Conservation (phyloP, 2,113 vertebrate genomes). For the Octodon degus region DNA sequence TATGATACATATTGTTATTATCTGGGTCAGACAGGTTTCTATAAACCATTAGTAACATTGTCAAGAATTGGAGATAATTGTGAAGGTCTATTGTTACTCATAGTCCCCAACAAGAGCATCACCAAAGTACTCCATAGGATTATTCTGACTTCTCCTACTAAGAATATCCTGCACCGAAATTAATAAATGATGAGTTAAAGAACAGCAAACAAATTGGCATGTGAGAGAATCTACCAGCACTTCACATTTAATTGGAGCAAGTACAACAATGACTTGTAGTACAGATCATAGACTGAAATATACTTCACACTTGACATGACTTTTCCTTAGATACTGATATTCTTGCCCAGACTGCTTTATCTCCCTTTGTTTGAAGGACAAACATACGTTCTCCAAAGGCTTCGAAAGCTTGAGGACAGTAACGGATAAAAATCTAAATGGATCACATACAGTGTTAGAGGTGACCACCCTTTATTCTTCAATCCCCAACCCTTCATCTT, state of each 20-base stretch:
- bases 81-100: background rate
- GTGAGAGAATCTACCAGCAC: background rate
- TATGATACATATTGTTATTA: background rate
- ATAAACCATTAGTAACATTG: background rate
- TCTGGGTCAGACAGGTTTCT: background rate
- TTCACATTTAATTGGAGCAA: background rate
- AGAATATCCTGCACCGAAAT: slow-evolving; percentile 1
- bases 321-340: slow-evolving; percentile 31
- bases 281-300: background rate
- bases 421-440: slow-evolving; percentile 29
- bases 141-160: background rate
- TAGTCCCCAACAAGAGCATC: background rate
- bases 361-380: slow-evolving; percentile 7
- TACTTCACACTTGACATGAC: background rate
- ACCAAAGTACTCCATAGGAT: background rate
- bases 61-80: slow-evolving; percentile 1
- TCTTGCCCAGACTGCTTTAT: background rate
- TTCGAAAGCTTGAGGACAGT: background rate
- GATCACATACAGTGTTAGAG: background rate
- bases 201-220: background rate
- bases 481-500: background rate
- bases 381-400: slow-evolving; percentile 23
- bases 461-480: background rate
- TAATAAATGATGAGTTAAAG: background rate
- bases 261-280: background rate